Percentiles rank a stretch among this genome's conserved stretches.
Evolutionary conservation across 2,888 invertebrate species (phyloP).

Genomic region (Margaritifera margaritifera): DNA sequence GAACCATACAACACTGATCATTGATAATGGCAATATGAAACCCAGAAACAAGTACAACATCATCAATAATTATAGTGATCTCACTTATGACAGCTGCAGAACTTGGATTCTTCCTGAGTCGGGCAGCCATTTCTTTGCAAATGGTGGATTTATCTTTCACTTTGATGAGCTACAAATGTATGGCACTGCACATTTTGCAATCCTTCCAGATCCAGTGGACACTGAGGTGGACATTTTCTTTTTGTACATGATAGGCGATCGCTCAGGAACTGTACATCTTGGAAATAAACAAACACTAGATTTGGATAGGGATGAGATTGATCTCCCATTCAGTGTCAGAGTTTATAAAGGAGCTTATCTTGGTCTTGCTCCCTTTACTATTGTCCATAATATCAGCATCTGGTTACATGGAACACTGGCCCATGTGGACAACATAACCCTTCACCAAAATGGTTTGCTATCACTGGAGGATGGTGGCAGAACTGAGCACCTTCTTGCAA

Average conservation of each 20-base stretch:
- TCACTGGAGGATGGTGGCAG: slow-evolving; percentile 43
- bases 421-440: slow-evolving; percentile 49
- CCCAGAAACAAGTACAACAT: slow-evolving; percentile 39
- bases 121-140: slow-evolving; percentile 42
- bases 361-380: slow-evolving; percentile 52
- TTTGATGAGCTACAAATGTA: slow-evolving; percentile 57
- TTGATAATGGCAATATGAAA: slow-evolving; percentile 47
- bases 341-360: slow-evolving; percentile 46
- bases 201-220: slow-evolving; percentile 40
- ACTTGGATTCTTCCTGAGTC: slow-evolving; percentile 55
- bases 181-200: slow-evolving; percentile 51
- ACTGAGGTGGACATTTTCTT: slow-evolving; percentile 46
- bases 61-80: slow-evolving; percentile 43
- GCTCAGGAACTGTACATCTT: slow-evolving; percentile 58
- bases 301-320: slow-evolving; percentile 49
- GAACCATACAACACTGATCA: slow-evolving; percentile 48
- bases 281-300: slow-evolving; percentile 52
- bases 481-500: slow-evolving; percentile 30
- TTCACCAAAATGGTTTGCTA: slow-evolving; percentile 52
- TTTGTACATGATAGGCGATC: slow-evolving; percentile 61
- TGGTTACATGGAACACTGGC: slow-evolving; percentile 57
- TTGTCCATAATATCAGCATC: slow-evolving; percentile 56
- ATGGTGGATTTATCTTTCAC: slow-evolving; percentile 39
- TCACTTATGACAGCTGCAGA: slow-evolving; percentile 46
- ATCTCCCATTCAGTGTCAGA: slow-evolving; percentile 53